Conservation (phyloP, 30 jellyfish, hydroid and myxozoan genomes). For the Aurelia sp. region DNA sequence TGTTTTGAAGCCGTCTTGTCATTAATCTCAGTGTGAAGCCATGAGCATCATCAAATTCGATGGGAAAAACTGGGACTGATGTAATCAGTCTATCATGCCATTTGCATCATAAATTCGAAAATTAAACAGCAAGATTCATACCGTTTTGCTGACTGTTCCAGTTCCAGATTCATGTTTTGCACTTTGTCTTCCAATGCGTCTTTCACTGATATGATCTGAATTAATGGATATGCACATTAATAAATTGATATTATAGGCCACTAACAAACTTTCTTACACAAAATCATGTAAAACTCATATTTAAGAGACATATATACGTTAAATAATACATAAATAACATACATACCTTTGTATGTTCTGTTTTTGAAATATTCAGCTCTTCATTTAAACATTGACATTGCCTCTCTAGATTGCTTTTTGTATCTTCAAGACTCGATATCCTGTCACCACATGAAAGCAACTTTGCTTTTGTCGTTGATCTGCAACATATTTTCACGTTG, state of each 20-base stretch:
- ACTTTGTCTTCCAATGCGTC: constrained; percentile 11
- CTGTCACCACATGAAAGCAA: constrained; percentile 35
- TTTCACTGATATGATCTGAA: not conserved
- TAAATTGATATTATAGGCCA: not conserved
- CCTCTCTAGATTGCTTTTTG: constrained; percentile 33
- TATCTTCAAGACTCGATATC: constrained; percentile 33
- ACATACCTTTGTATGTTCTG: constrained; percentile 42
- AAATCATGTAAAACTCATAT: not conserved
- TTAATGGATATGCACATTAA: not conserved
- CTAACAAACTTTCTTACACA: not conserved
- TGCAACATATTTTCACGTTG: not conserved
- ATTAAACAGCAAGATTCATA: not conserved
- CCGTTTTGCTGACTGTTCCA: constrained; percentile 38
- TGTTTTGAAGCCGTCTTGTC: too few relatives aligned
- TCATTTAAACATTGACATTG: constrained; percentile 23
- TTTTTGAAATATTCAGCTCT: constrained; percentile 13
- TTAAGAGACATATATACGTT: too few relatives aligned
- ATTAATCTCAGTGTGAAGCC: too few relatives aligned
- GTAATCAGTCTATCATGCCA: too few relatives aligned
- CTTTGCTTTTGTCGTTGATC: constrained; percentile 51
- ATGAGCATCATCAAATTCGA: too few relatives aligned
- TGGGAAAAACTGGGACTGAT: too few relatives aligned
- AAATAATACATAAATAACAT: too few relatives aligned
- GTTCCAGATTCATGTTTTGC: not conserved
- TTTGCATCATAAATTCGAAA: too few relatives aligned